phyloP scores from a whole-genome alignment of 1,140 invertebrate species.

The Meloidogyne hapla region DNA sequence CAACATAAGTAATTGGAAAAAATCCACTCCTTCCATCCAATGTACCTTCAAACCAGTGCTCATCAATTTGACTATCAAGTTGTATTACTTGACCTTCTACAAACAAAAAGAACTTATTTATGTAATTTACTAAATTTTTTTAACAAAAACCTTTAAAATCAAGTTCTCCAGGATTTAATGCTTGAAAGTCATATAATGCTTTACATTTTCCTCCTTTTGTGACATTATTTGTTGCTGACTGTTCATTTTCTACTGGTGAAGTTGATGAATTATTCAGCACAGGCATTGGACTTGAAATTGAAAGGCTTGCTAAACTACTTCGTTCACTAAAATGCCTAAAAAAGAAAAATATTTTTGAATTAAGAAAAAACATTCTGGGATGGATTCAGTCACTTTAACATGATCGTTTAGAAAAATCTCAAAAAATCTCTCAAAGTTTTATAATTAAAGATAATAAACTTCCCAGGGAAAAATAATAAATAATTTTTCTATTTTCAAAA shows the following conservation, averaged over 20 bases:
- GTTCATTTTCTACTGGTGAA: not conserved
- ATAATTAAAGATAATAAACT: too few relatives aligned
- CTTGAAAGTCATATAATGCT: conserved; percentile 52
- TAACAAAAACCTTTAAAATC: conserved; percentile 53
- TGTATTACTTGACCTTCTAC: conserved; percentile 57
- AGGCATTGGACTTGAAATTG: conserved; percentile 25
- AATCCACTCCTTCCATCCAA: conserved; percentile 58
- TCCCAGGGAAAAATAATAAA: too few relatives aligned
- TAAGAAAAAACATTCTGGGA: too few relatives aligned
- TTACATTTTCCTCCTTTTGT: conserved; percentile 44
- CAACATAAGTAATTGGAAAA: conserved; percentile 59
- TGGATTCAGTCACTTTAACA: too few relatives aligned
- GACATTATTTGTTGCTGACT: not conserved
- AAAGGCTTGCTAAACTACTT: conserved; percentile 28
- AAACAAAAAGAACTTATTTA: conserved; percentile 4
- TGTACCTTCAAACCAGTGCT: conserved; percentile 62
- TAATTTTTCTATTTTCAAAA: conserved; percentile 6
- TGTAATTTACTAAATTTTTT: not conserved
- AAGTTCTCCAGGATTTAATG: conserved; percentile 55
- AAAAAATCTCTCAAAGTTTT: not conserved
- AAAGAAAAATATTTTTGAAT: conserved; percentile 25
- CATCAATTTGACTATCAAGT: conserved; percentile 57
- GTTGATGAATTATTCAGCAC: conserved; percentile 13
- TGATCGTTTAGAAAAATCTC: too few relatives aligned
- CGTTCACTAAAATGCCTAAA: not conserved